Percentiles rank a stretch among this genome's conserved stretches.
These are phyloP conservation scores for Cyprinodon variegatus DNA, from an alignment of 2,113 vertebrate species.

Conservation along the genomic window DNA sequence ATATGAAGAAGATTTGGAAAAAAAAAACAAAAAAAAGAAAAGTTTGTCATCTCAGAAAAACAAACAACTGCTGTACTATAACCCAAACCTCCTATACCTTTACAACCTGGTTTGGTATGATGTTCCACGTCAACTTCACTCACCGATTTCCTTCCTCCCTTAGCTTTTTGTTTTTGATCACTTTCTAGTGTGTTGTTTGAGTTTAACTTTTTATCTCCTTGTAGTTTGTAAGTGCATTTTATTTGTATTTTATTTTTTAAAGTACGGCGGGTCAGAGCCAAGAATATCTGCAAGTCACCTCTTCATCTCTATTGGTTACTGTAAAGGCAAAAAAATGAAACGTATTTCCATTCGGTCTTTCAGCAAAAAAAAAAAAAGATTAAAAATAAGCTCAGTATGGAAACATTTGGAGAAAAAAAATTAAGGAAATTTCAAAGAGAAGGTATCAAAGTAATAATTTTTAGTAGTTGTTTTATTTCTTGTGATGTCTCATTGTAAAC, in stretches of 20 bases:
- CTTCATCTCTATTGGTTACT: slow-evolving; percentile 76
- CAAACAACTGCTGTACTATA: slow-evolving; percentile 95
- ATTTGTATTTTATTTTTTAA: slow-evolving; percentile 69
- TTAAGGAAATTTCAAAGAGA: slow-evolving; percentile 75
- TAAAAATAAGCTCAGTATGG: slow-evolving; percentile 55
- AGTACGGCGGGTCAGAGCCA: slow-evolving; percentile 71
- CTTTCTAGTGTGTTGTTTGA: slow-evolving; percentile 65
- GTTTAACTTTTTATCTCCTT: slow-evolving; percentile 70
- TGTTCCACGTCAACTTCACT: slow-evolving; percentile 76
- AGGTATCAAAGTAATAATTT: slow-evolving; percentile 84
- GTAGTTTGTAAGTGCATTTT: slow-evolving; percentile 67
- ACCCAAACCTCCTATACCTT: slow-evolving; percentile 85
- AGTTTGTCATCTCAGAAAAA: slow-evolving; percentile 92
- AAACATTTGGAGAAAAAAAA: slow-evolving; percentile 65
- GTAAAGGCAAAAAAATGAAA: slow-evolving; percentile 35
- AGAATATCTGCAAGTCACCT: slow-evolving; percentile 85
- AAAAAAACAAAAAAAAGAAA: slow-evolving; percentile 74
- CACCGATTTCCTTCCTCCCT: slow-evolving; percentile 65
- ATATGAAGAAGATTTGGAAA: slow-evolving; percentile 49
- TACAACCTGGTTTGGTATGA: slow-evolving; percentile 76
- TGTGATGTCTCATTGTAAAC: slow-evolving; percentile 90
- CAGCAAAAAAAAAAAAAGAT: slow-evolving; percentile 61
- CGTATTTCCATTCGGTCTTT: slow-evolving; percentile 71
- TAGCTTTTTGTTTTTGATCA: slow-evolving; percentile 71
- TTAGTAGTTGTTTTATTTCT: slow-evolving; percentile 87